Conservation (phyloP, 2,113 vertebrate species). For the Saguinus midas region DNA sequence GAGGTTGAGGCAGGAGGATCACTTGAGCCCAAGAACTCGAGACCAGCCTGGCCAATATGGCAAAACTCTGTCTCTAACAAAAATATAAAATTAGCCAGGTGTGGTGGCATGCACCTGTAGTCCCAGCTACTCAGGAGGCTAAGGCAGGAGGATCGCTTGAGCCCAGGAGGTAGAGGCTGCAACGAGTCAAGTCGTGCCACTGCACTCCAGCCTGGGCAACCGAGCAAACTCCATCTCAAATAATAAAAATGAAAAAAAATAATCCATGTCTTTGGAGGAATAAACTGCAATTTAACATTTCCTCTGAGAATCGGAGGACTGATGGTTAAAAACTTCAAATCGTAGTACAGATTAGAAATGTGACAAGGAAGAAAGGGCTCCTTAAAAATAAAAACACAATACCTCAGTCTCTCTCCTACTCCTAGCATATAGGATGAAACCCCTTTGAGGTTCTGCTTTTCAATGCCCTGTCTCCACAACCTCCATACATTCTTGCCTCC, state of each 20-base stretch:
- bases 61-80: too few relatives aligned
- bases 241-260: background rate
- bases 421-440: background rate
- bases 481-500: background rate
- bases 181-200: too few relatives aligned
- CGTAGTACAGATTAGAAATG: background rate
- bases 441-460: background rate
- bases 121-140: too few relatives aligned
- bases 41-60: too few relatives aligned
- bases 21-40: too few relatives aligned
- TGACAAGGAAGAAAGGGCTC: background rate
- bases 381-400: background rate
- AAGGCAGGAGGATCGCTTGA: too few relatives aligned
- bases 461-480: background rate
- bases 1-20: too few relatives aligned
- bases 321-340: background rate
- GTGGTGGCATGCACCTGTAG: too few relatives aligned
- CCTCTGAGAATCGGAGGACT: background rate
- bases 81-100: too few relatives aligned
- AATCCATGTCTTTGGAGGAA: background rate
- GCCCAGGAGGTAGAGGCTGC: too few relatives aligned
- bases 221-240: background rate
- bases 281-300: background rate
- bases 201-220: background rate
- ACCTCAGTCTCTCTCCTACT: background rate